phyloP scores from a whole-genome alignment of 1,140 invertebrate species.

The Apis florea region DNA sequence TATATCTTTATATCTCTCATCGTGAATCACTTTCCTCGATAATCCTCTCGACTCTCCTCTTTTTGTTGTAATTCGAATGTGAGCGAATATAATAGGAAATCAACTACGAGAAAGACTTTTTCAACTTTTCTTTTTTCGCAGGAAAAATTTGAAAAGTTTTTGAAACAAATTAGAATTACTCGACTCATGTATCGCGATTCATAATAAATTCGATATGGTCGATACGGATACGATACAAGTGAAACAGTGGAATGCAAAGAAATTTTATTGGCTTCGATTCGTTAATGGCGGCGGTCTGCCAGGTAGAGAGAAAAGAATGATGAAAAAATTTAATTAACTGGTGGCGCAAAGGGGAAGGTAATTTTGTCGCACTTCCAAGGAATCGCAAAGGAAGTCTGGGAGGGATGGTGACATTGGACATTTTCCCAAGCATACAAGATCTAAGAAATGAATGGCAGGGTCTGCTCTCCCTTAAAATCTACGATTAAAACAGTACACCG shows the following conservation, averaged over 20 bases:
- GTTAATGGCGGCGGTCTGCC: constrained; percentile 13
- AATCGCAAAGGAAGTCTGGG: constrained; percentile 30
- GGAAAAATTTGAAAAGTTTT: no score
- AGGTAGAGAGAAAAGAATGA: constrained; percentile 10
- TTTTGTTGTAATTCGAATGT: no score
- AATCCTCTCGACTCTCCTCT: no score
- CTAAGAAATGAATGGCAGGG: background rate
- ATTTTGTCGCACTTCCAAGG: constrained; percentile 36
- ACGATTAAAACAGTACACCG: constrained; percentile 7
- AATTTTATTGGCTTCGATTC: constrained; percentile 19
- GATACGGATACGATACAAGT: background rate
- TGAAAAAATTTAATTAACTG: constrained; percentile 41
- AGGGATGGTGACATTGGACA: constrained; percentile 15
- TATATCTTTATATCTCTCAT: background rate
- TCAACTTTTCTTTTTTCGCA: no score
- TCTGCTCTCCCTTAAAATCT: constrained; percentile 7
- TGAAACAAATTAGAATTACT: background rate
- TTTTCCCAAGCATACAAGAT: constrained; percentile 29
- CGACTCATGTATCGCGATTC: background rate
- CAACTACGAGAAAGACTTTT: no score
- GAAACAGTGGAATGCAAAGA: constrained; percentile 8
- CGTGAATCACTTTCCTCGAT: background rate
- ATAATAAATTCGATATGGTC: background rate
- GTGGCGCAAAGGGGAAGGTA: constrained; percentile 23
- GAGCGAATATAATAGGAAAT: background rate